These are phyloP conservation scores for Nomada ruficornis DNA, from an alignment of 2,888 invertebrate species.

Conservation along the genomic window DNA sequence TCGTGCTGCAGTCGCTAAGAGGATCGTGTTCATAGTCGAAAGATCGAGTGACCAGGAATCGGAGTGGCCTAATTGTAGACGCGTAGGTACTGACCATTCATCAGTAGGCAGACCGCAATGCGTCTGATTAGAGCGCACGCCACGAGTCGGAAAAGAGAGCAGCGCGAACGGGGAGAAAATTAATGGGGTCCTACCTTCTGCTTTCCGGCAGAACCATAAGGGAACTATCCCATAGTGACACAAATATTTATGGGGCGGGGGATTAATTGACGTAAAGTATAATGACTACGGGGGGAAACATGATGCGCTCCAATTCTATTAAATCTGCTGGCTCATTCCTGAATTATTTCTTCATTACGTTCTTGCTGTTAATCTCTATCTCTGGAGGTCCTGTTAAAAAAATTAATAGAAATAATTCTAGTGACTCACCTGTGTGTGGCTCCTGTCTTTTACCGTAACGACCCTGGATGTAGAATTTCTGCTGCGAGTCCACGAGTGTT, in stretches of 20 bases:
- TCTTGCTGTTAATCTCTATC: no score
- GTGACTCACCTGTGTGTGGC: slow-evolving; percentile 66
- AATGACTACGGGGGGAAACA: no score
- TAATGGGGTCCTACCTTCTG: slow-evolving; percentile 3
- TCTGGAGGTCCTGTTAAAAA: background rate
- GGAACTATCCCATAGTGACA: background rate
- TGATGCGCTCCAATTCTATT: no score
- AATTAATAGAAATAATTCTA: background rate
- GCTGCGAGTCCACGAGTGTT: slow-evolving; percentile 71
- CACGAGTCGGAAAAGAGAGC: background rate
- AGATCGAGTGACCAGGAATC: slow-evolving; percentile 52
- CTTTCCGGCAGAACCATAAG: background rate
- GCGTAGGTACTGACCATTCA: slow-evolving; percentile 16
- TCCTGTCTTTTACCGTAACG: slow-evolving; percentile 78
- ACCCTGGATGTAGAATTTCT: slow-evolving; percentile 73
- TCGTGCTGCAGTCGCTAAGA: background rate
- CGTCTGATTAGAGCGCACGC: slow-evolving; percentile 37
- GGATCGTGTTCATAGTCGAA: slow-evolving; percentile 18
- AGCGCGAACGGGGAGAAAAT: slow-evolving; percentile 9
- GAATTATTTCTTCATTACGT: no score
- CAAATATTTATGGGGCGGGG: background rate
- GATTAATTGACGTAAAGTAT: no score
- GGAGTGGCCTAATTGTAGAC: slow-evolving; percentile 59
- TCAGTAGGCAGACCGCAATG: slow-evolving; percentile 3
- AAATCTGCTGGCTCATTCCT: no score